phyloP scores from a whole-genome alignment of 2,888 invertebrate species.

The Scelioninae gen. 1 region DNA sequence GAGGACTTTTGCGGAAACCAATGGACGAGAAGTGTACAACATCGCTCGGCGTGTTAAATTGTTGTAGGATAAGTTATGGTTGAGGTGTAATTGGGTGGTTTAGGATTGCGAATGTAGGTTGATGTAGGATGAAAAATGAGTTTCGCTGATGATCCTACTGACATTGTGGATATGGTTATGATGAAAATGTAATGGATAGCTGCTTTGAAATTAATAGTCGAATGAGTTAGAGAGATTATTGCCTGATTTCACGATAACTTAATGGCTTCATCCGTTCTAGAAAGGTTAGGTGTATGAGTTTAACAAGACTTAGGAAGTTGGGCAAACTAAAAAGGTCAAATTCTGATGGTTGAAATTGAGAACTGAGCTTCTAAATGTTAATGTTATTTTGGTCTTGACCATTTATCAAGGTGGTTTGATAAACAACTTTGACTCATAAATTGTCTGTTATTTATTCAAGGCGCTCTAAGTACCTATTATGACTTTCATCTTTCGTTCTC shows the following conservation, averaged over 20 bases:
- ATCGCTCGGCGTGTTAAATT: no score
- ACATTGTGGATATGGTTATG: background rate
- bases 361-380: slow-evolving; percentile 14
- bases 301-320: slow-evolving; percentile 8
- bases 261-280: slow-evolving; percentile 19
- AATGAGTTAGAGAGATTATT: slow-evolving; percentile 3
- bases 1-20: background rate
- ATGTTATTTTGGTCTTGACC: slow-evolving; percentile 3
- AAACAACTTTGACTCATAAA: background rate
- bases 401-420: slow-evolving; percentile 14
- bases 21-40: slow-evolving; percentile 8
- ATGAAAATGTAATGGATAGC: slow-evolving; percentile 11
- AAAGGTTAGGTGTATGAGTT: slow-evolving; percentile 8
- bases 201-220: slow-evolving; percentile 16
- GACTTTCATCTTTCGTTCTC: no score
- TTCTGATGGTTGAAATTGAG: no score
- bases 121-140: slow-evolving; percentile 28
- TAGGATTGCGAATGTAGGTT: slow-evolving; percentile 30
- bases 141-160: background rate
- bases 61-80: slow-evolving; percentile 28
- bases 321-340: background rate
- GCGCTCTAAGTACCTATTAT: background rate
- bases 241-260: slow-evolving; percentile 16
- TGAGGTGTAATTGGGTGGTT: slow-evolving; percentile 8
- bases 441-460: background rate